Percentiles rank a stretch among this genome's conserved stretches.
Conservation (phyloP, 1,140 invertebrate species). For the Drosophila persimilis region DNA sequence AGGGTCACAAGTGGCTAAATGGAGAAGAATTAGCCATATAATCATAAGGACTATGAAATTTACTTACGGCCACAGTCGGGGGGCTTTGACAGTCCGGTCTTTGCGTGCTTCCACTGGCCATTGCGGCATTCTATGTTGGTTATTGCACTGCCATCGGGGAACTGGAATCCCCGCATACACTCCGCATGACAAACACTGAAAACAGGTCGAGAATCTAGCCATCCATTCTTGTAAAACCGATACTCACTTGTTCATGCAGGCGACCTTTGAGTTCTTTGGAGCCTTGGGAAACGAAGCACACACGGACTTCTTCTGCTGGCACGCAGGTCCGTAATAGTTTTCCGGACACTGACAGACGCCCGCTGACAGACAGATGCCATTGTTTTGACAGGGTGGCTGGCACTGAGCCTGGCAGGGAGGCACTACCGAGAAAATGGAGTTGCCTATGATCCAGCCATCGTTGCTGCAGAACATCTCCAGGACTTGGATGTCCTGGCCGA, state of each 20-base stretch:
- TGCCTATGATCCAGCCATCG: slow-evolving; percentile 85
- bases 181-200: slow-evolving; percentile 84
- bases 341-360: slow-evolving; percentile 89
- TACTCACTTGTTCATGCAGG: slow-evolving; percentile 87
- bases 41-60: not conserved
- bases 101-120: slow-evolving; percentile 85
- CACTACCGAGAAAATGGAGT: slow-evolving; percentile 83
- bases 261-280: slow-evolving; percentile 86
- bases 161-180: slow-evolving; percentile 86
- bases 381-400: slow-evolving; percentile 89
- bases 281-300: slow-evolving; percentile 87
- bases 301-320: slow-evolving; percentile 89
- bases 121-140: slow-evolving; percentile 86
- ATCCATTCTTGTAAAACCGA: not conserved
- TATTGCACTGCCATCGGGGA: slow-evolving; percentile 86
- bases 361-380: slow-evolving; percentile 89
- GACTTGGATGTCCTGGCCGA: slow-evolving; percentile 85
- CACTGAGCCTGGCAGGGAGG: slow-evolving; percentile 89
- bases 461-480: slow-evolving; percentile 85
- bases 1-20: slow-evolving; percentile 88
- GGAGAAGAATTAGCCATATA: not conserved
- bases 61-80: slow-evolving; percentile 87
- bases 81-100: slow-evolving; percentile 84
- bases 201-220: not conserved
- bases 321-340: slow-evolving; percentile 89